Evolutionary conservation across 64 coral and sea anemone species (phyloP).

Genomic region (Acropora yongei): DNA sequence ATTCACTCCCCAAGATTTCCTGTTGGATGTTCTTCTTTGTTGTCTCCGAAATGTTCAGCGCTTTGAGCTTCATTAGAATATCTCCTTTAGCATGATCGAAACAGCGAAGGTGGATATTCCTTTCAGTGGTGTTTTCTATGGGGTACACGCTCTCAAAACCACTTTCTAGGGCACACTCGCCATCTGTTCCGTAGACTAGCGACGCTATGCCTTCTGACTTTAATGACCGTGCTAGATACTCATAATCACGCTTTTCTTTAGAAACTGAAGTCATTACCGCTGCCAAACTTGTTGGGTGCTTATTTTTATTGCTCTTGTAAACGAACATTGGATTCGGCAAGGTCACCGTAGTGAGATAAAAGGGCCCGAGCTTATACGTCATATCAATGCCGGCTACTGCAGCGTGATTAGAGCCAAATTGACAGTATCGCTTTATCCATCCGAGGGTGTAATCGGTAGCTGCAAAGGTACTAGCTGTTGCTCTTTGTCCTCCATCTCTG

Average conservation of each 20-base stretch:
- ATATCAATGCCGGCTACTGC: constrained; percentile 62
- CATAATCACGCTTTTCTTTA: constrained; percentile 52
- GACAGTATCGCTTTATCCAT: constrained; percentile 54
- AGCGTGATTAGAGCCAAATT: neutral
- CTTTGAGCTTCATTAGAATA: neutral
- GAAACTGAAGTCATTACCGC: constrained; percentile 52
- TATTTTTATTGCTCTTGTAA: constrained; percentile 35
- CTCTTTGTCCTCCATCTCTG: constrained; percentile 26
- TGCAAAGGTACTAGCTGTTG: constrained; percentile 38
- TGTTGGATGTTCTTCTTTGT: neutral
- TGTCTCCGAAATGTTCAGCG: neutral
- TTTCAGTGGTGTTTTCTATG: neutral
- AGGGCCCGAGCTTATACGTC: constrained; percentile 71
- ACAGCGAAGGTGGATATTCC: constrained; percentile 61
- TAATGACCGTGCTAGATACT: constrained; percentile 46
- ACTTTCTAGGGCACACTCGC: constrained; percentile 59
- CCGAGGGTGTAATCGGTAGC: constrained; percentile 38
- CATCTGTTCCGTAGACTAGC: constrained; percentile 59
- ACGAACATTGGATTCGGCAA: constrained; percentile 79
- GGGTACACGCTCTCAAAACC: constrained; percentile 63
- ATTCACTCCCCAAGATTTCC: constrained; percentile 11
- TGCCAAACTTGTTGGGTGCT: constrained; percentile 66
- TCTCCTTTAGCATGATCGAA: constrained; percentile 59
- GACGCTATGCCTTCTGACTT: neutral
- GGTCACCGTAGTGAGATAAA: constrained; percentile 51